Conservation (phyloP, 2,113 vertebrate species). For the Centropristis striata region DNA sequence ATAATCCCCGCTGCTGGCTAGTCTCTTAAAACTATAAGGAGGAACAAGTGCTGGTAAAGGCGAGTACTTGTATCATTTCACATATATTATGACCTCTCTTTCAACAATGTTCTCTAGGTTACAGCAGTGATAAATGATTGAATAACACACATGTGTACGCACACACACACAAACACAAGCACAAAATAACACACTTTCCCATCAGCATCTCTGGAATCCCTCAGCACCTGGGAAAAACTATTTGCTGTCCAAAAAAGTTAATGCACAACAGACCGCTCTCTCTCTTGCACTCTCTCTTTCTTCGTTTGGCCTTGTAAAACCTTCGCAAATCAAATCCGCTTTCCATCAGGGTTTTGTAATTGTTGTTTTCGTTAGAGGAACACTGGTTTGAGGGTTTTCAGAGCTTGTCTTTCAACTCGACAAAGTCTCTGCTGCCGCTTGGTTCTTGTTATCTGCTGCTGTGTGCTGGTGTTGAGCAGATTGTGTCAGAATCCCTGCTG, state of each 20-base stretch:
- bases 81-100: conserved; percentile 30
- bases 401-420: conserved; percentile 63
- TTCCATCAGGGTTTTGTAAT: conserved; percentile 73
- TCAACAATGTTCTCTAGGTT: conserved; percentile 30
- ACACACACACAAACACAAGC: conserved; percentile 39
- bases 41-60: conserved; percentile 58
- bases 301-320: conserved; percentile 80
- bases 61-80: conserved; percentile 10
- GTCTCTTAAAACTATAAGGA: conserved; percentile 64
- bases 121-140: conserved; percentile 53
- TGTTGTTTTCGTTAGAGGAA: conserved; percentile 73
- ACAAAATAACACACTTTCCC: conserved; percentile 54
- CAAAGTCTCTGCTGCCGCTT: conserved; percentile 44
- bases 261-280: conserved; percentile 77
- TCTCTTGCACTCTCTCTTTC: conserved; percentile 35
- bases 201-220: conserved; percentile 69
- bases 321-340: conserved; percentile 76
- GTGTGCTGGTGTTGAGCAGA: conserved; percentile 22
- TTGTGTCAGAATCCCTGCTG: conserved; percentile 11
- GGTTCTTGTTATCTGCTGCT: conserved; percentile 43
- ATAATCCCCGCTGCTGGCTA: conserved; percentile 62
- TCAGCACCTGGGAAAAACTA: conserved; percentile 80
- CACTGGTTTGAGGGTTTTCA: conserved; percentile 50
- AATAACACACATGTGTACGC: conserved; percentile 26
- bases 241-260: conserved; percentile 70